Base-by-base conservation (phyloP, 2,888 invertebrate genomes). In the Cerceris ruficornis region DNA sequence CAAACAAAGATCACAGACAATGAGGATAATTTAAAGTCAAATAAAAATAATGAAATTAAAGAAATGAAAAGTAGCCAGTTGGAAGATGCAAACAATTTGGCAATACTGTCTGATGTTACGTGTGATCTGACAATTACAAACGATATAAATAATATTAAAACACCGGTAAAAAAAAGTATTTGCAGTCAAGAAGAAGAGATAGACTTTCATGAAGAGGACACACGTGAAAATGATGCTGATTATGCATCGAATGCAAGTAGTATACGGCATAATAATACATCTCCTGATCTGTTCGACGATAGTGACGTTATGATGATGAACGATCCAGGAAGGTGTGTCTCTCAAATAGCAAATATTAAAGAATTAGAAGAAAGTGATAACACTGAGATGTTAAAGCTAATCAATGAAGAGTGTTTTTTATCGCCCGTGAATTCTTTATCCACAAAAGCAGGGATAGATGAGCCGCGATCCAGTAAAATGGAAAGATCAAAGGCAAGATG, bases 221-320 rank as follows among this genome's bases (percentile, higher is more conserved):
- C 41, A 6, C 7, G 6, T n/a, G 0, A 67, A 55, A n/a, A 70
- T n/a, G 46, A 66, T 60, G 60, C 55, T 8, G 42, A 60, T 14
- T 55, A 9, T 57, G 41, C 39, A 15, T 61, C 11, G 41, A 60
- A 65, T 9, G 55, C 60, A 50, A 57, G 14, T 15, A 4, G 2
- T 52, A 54, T 59, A 39, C 54, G 39, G 15, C 60, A 68, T 28
- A 58, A 41, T 17, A 81, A 78, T 7, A 46, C 59, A 61, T 90
- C 90, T 42, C 90, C 90, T 46, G 89, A 90, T 75, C 65, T 88
- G 62, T 88, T 88, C 62, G 87, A 85, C 28, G 88, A 88, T 52
- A 46, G 42, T 7, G 66, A 70, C 15, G 72, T 72, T 41, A 59
- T 28, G 39, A 64, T 50, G 4, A 61, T 0, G 14, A 62, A 41